Base-by-base conservation (phyloP, 92 coral and sea anemone species). In the Epizoanthus ramosus region DNA sequence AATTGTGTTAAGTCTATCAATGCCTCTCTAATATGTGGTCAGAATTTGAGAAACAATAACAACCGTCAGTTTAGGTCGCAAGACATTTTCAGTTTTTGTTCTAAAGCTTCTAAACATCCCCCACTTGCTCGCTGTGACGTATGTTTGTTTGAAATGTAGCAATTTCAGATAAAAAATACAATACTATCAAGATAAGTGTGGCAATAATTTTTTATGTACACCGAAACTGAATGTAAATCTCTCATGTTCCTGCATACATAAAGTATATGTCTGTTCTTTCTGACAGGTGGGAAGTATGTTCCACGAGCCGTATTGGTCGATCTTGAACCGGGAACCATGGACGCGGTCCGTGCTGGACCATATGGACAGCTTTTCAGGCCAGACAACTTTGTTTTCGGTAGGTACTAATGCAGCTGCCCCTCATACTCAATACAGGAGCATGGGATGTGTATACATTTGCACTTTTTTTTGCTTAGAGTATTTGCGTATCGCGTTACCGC, bases 241-340 rank as follows among this genome's bases (percentile, higher is more conserved):
- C 43, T 33, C 31, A 59, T 2, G 2, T 35, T 7, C 37, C 43
- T 37, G 37, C 0, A 28, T 37, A 5, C 16, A 33, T 41, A 25
- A 67, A 66, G 22, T 67, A 19, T 5, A 18, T 75, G 17, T 19
- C 35, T 16, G 25, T 43, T 65, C 35, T 68, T 8, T 14, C 41
- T 50, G 37, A 1, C 57, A 94, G 98, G 93, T 43, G 96, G 96
- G 14, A 94, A 94, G 23, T 94, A 94, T 79, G 97, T 94, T 1
- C 98, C 98, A 1, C 94, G 98, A 12, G 98, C 98, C 1, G 89
- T 92, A 6, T 85, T 94, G 22, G 93, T 94, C 22, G 98, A 94
- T 75, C 83, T 94, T 82, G 98, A 94, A 58, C 98, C 98, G 6
- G 98, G 98, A 8, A 94, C 98, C 8, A 94, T 94, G 97, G 97